A percentile compares a stretch with the other conserved stretches of the same genome.
Evolutionary conservation across 2,888 invertebrate genomes (phyloP).

Genomic region (Rotaria macrura): DNA sequence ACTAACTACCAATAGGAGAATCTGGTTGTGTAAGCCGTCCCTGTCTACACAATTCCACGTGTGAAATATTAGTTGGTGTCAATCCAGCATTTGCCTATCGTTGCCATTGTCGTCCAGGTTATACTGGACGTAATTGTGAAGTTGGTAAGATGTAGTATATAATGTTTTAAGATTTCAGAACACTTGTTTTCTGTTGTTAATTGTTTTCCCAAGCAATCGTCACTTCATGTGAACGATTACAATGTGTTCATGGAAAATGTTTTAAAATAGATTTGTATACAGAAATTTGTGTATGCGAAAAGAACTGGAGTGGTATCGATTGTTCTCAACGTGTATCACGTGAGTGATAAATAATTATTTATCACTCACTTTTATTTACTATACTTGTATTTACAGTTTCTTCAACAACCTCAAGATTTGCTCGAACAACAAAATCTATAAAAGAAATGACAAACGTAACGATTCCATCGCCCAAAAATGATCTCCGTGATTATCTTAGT

Average conservation of each 20-base stretch:
- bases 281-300: neutral
- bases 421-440: neutral
- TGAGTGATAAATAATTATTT: neutral
- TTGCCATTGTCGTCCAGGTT: slow-evolving; percentile 33
- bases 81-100: slow-evolving; percentile 11
- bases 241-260: neutral
- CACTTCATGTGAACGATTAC: neutral
- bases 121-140: slow-evolving; percentile 35
- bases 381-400: too few relatives aligned
- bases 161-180: neutral
- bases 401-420: neutral
- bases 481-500: neutral
- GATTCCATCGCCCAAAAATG: neutral
- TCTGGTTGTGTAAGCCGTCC: neutral
- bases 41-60: slow-evolving; percentile 1
- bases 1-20: neutral
- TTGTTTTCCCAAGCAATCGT: neutral
- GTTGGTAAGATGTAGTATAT: neutral
- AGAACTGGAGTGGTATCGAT: neutral
- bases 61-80: neutral
- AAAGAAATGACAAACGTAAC: neutral
- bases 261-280: neutral
- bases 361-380: neutral
- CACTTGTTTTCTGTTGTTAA: neutral
- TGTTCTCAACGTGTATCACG: neutral